phyloP scores from a whole-genome alignment of 2,797 vertebrate genomes.

The Tragopan temminckii region DNA sequence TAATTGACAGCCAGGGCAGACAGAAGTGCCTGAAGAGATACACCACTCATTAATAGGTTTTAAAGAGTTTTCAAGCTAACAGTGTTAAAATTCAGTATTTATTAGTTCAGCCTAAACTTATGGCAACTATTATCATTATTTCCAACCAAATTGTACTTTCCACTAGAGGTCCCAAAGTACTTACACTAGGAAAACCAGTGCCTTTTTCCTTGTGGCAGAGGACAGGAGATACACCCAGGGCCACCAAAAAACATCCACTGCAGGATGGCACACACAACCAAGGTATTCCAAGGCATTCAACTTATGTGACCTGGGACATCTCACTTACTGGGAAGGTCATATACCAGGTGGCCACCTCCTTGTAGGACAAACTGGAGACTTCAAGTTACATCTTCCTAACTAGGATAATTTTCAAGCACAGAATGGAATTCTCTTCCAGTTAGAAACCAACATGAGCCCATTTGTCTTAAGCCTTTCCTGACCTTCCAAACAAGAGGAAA shows the following conservation, averaged over 20 bases:
- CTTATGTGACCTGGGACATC: accelerated
- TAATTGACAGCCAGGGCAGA: conserved; percentile 6
- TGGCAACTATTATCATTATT: neutral
- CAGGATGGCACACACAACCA: neutral
- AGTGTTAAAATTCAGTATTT: neutral
- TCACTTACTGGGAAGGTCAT: neutral
- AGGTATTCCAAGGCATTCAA: neutral
- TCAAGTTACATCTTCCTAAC: neutral
- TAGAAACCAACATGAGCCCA: neutral
- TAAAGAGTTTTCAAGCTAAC: neutral
- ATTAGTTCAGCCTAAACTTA: neutral
- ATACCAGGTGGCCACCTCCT: neutral
- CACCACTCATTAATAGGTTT: neutral
- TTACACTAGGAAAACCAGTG: neutral
- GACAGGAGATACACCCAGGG: neutral
- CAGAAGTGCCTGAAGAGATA: conserved; percentile 15
- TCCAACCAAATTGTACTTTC: neutral
- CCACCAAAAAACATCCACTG: neutral
- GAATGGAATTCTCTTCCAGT: neutral
- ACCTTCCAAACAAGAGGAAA: neutral
- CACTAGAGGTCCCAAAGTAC: neutral
- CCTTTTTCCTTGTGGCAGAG: accelerated
- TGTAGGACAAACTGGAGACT: neutral
- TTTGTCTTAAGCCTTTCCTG: neutral
- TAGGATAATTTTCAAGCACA: neutral